Percentiles rank a stretch among this genome's conserved stretches.
phyloP scores from a whole-genome alignment of 2,113 vertebrate species.

The Greenwoodochromis staneri region DNA sequence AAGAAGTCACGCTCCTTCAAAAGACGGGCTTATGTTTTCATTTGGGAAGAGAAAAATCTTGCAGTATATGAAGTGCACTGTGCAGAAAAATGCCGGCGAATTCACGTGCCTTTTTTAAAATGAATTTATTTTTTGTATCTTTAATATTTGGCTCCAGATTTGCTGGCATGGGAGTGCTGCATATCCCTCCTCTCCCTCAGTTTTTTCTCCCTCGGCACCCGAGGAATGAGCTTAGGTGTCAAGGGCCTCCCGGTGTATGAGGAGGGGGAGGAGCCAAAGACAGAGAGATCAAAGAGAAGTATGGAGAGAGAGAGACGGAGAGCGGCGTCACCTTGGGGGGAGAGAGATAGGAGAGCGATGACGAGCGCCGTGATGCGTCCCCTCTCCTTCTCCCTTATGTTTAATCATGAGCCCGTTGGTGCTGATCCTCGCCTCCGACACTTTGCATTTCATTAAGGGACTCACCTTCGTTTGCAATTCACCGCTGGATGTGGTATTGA shows the following conservation, averaged over 20 bases:
- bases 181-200: neutral
- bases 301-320: neutral
- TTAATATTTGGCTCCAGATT: neutral
- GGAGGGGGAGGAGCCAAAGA: neutral
- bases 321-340: constrained; percentile 51
- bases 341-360: constrained; percentile 21
- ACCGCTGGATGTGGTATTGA: neutral
- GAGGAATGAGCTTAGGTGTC: constrained; percentile 22
- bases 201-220: constrained; percentile 27
- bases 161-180: neutral
- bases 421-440: constrained; percentile 29
- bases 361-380: constrained; percentile 25
- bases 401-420: constrained; percentile 63
- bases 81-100: neutral
- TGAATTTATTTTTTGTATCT: neutral
- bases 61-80: neutral
- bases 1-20: constrained; percentile 36
- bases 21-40: constrained; percentile 40
- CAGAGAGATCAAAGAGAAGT: constrained; percentile 31
- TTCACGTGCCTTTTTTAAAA: neutral
- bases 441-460: constrained; percentile 34
- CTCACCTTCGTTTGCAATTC: constrained; percentile 12
- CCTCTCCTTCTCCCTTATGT: constrained; percentile 35
- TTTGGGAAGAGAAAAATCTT: constrained; percentile 29
- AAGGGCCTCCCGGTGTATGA: constrained; percentile 30